These are phyloP conservation scores for Forbesichthys agassizii DNA, from an alignment of 2,113 vertebrate species.

Conservation along the genomic window DNA sequence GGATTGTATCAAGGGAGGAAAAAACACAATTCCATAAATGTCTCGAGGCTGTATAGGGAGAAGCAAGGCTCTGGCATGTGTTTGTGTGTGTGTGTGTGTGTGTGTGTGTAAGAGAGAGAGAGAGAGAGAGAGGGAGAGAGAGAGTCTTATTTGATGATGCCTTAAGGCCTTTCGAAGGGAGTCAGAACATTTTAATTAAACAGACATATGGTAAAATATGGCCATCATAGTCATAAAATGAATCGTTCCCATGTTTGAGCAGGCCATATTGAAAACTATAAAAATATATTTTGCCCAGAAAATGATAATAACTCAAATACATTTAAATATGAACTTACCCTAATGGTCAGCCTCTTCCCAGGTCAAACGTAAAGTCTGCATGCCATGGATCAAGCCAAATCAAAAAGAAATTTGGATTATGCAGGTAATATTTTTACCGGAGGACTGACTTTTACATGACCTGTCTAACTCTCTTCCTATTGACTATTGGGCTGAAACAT, in stretches of 20 bases:
- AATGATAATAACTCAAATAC: not conserved
- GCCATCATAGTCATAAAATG: too few relatives aligned
- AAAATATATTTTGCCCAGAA: not conserved
- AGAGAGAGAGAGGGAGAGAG: not conserved
- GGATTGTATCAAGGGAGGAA: conserved; percentile 61
- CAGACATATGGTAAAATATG: not conserved
- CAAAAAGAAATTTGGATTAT: not conserved
- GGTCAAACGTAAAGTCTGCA: not conserved
- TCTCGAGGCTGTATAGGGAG: conserved; percentile 25
- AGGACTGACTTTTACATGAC: not conserved
- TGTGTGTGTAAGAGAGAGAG: conserved; percentile 3
- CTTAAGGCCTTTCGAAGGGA: conserved; percentile 1
- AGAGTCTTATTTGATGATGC: conserved; percentile 24
- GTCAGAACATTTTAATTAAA: not conserved
- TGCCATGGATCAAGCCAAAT: not conserved
- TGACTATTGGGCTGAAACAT: conserved; percentile 15
- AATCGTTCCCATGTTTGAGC: too few relatives aligned
- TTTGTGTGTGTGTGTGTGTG: conserved; percentile 26
- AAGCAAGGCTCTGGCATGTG: conserved; percentile 4
- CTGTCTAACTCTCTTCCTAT: conserved; percentile 16
- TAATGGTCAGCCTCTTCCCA: not conserved
- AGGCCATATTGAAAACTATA: not conserved
- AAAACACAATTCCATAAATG: conserved; percentile 51
- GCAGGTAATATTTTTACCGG: not conserved
- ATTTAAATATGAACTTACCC: not conserved